Base-by-base conservation (phyloP, 1,140 invertebrate genomes). In the Panagrolaimus sp. region DNA sequence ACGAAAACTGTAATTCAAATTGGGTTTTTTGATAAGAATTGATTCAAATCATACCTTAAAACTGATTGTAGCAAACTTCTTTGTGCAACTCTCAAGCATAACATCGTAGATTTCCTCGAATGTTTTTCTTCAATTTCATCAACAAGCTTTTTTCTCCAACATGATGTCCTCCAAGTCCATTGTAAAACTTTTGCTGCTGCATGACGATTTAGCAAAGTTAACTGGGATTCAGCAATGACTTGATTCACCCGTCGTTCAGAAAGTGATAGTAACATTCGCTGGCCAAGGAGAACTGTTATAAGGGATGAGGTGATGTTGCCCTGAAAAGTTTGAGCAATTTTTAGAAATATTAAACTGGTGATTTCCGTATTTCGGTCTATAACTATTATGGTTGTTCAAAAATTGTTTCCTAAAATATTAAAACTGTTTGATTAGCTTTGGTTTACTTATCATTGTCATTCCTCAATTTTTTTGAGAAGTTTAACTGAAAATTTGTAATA, bases 201-300 rank as follows among this genome's bases (percentile, higher is more conserved):
- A 70, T 79, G 44, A 67, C 79, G 81, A 66, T 79, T 69, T 25
- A 74, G 74, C 20, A 63, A 47, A 1, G 63, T 51, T 7, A 79
- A 53, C 53, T 80, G 71, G 16, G 77, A 79, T 69, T 79, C 78
- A 31, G 78, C 78, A 44, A 79, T 78, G 9, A 79, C 74, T 69
- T 79, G 78, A 62, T 79, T 79, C 1, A 79, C 78, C 3, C 76
- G 23, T 51, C 68, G 63, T 16, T 79, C 78, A 27, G 76, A 65
- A 13, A 76, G 63, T 11, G 76, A 72, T 14, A 79, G 31, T 20
- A 71, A 57, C 73, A 79, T 72, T 27, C 70, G 66, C 51, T 76
- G 63, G 25, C 76, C 67, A n/a, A 79, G 48, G 42, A 79, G 68
- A 20, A 78, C 78, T 25, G 76, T 81, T 11, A 81, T 74, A 16